Percentiles rank a stretch among this genome's conserved stretches.
Conservation (phyloP, 1,140 invertebrate genomes). For the Nylanderia fulva region DNA sequence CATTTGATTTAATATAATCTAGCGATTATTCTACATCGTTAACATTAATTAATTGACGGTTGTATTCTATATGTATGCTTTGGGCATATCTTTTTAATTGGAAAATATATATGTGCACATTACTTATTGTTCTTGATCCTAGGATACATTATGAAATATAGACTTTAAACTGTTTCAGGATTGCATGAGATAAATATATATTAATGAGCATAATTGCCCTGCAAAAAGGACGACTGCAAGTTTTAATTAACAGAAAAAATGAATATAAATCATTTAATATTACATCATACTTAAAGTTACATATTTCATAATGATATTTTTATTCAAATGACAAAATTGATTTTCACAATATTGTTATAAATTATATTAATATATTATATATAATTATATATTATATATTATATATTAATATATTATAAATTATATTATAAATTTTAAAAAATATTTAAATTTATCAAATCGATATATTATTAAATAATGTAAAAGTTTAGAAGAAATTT, state of each 20-base stretch:
- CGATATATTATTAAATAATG: too few species aligned
- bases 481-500: too few species aligned
- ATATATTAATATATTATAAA: too few species aligned
- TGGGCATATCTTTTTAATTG: conserved; percentile 50
- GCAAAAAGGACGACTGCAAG: conserved; percentile 9
- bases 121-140: conserved; percentile 40
- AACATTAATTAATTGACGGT: conserved; percentile 6
- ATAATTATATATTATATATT: too few species aligned
- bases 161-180: conserved; percentile 9
- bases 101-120: conserved; percentile 65
- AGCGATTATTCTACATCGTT: conserved; percentile 37
- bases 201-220: neutral
- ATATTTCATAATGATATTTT: neutral
- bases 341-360: too few species aligned
- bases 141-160: neutral
- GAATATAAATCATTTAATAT: neutral
- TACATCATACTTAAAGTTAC: neutral
- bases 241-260: neutral
- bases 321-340: neutral
- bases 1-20: conserved; percentile 51
- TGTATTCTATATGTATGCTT: conserved; percentile 53
- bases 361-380: too few species aligned
- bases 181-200: neutral
- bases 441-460: too few species aligned
- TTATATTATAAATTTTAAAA: too few species aligned